Conservation (phyloP, 2,888 invertebrate genomes). For the Agelastica alni region DNA sequence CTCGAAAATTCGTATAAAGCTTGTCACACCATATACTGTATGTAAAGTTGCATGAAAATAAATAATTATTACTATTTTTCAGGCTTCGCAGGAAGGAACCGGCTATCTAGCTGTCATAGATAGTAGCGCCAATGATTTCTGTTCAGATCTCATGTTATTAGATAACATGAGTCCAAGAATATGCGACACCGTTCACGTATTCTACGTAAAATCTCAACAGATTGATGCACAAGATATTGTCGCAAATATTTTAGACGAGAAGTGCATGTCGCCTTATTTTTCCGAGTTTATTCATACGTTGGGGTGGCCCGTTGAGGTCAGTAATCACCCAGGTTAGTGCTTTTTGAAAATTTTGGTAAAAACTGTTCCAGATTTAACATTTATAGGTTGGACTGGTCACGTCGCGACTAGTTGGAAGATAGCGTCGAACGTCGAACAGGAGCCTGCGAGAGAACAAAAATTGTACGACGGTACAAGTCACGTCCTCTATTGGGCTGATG, state of each 20-base stretch:
- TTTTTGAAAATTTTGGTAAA: conserved; percentile 7
- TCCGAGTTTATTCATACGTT: conserved; percentile 69
- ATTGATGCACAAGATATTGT: conserved; percentile 78
- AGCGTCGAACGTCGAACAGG: conserved; percentile 34
- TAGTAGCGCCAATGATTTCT: conserved; percentile 71
- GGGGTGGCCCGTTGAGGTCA: conserved; percentile 86
- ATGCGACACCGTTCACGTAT: conserved; percentile 90
- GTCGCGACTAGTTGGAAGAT: conserved; percentile 79
- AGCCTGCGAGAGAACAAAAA: conserved; percentile 43
- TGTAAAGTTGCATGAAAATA: too few relatives aligned
- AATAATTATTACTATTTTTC: too few relatives aligned
- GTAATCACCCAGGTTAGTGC: conserved; percentile 77
- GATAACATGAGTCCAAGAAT: conserved; percentile 88
- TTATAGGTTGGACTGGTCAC: conserved; percentile 83
- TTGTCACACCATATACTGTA: too few relatives aligned
- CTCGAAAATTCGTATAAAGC: too few relatives aligned
- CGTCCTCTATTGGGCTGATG: conserved; percentile 94
- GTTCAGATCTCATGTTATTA: conserved; percentile 75
- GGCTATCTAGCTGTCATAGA: conserved; percentile 75
- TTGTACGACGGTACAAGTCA: conserved; percentile 81
- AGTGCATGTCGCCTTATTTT: conserved; percentile 60
- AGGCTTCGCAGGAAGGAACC: conserved; percentile 41
- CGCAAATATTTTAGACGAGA: conserved; percentile 65
- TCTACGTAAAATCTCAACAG: conserved; percentile 90
- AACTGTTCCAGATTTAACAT: background rate